Evolutionary conservation across 2,797 vertebrate genomes (phyloP).

Genomic region (Anas bernieri): DNA sequence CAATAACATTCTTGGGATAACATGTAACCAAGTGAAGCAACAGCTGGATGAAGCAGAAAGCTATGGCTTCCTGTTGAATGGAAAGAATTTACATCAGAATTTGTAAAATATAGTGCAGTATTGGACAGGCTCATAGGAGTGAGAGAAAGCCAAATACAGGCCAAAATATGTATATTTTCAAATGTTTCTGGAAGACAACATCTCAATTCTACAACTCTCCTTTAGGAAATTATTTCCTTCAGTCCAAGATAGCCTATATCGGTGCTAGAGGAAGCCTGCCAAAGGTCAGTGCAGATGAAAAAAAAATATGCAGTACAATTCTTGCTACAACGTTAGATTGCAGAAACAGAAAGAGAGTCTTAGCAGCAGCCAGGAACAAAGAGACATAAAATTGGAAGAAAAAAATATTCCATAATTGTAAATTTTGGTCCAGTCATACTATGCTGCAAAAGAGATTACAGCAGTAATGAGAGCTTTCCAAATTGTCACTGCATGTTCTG

Average conservation of each 20-base stretch:
- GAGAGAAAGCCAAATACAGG: slow-evolving; percentile 13
- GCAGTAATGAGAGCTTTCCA: neutral
- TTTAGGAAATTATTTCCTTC: slow-evolving; percentile 24
- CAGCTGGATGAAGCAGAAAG: slow-evolving; percentile 12
- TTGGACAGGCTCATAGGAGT: slow-evolving; percentile 7
- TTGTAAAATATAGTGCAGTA: slow-evolving; percentile 15
- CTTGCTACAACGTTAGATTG: slow-evolving; percentile 29
- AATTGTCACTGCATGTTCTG: neutral
- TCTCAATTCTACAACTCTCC: neutral
- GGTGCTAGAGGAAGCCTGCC: slow-evolving; percentile 20
- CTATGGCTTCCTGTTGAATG: slow-evolving; percentile 23
- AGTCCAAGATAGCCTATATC: slow-evolving; percentile 14
- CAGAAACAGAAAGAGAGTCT: slow-evolving; percentile 53
- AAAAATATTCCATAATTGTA: slow-evolving; percentile 10
- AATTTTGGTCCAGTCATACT: neutral
- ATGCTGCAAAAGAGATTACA: slow-evolving; percentile 16
- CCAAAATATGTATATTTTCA: slow-evolving; percentile 41
- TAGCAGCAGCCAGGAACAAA: slow-evolving; percentile 16
- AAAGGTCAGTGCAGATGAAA: slow-evolving; percentile 26
- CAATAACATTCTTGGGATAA: neutral
- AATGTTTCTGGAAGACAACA: slow-evolving; percentile 14
- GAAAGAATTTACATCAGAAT: slow-evolving; percentile 62
- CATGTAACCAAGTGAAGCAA: neutral
- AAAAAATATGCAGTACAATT: neutral
- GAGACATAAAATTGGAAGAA: slow-evolving; percentile 6